A percentile compares a stretch with the other conserved stretches of the same genome.
Conservation (phyloP, 2,797 vertebrate species). For the Tragelaphus oryx region DNA sequence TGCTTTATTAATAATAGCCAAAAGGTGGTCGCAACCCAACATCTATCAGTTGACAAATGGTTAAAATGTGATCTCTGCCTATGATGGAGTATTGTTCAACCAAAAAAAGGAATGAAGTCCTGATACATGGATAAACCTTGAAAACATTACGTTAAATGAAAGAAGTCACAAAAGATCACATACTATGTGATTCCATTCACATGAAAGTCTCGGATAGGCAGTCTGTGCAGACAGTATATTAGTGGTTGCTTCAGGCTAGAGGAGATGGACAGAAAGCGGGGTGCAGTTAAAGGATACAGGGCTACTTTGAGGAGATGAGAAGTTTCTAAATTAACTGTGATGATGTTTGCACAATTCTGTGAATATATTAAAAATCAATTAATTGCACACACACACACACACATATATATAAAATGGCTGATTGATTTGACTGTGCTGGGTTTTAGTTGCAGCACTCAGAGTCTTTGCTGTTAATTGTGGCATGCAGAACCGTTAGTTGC, state of each 20-base stretch:
- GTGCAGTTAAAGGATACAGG: neutral
- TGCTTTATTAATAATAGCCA: neutral
- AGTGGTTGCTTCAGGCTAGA: neutral
- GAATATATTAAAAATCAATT: neutral
- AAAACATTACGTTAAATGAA: neutral
- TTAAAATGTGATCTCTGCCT: neutral
- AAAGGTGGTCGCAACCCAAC: neutral
- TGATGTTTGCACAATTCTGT: neutral
- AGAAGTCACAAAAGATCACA: neutral
- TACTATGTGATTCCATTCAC: neutral
- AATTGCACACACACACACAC: neutral
- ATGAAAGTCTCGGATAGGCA: neutral
- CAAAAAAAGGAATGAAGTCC: neutral
- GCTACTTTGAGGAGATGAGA: neutral
- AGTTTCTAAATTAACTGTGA: neutral
- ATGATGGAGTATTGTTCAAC: neutral
- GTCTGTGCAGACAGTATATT: neutral
- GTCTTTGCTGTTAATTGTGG: neutral
- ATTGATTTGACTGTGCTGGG: neutral
- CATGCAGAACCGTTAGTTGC: neutral
- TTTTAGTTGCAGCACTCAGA: neutral
- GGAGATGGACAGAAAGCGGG: neutral
- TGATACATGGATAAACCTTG: neutral
- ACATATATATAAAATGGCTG: neutral
- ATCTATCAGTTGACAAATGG: neutral